Evolutionary conservation across 2,797 vertebrate genomes (phyloP).

Genomic region (Gadopsis bispinosus): DNA sequence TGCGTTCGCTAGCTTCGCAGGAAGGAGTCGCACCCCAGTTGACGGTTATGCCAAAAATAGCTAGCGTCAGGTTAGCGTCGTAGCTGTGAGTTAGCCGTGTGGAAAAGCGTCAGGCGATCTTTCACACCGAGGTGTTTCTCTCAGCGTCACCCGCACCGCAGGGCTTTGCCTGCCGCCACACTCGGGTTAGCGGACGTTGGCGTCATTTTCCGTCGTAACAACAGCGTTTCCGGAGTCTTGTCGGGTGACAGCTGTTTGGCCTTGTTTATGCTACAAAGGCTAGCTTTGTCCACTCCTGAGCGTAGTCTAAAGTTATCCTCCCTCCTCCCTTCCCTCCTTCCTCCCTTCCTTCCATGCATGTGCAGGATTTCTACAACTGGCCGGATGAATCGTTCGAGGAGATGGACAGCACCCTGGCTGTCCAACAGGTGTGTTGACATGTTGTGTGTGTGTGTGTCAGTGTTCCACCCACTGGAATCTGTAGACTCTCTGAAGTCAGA

Average conservation of each 20-base stretch:
- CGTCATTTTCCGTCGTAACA: neutral
- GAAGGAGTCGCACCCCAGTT: slow-evolving; percentile 58
- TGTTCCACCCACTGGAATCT: neutral
- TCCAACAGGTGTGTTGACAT: slow-evolving; percentile 91
- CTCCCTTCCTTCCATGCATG: neutral
- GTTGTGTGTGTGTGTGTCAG: neutral
- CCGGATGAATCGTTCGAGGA: slow-evolving; percentile 99
- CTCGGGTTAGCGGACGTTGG: neutral
- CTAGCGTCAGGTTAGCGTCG: slow-evolving; percentile 19
- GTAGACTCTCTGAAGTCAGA: neutral
- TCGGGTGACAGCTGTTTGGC: neutral
- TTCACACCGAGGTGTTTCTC: fast-evolving
- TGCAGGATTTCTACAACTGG: slow-evolving; percentile 98
- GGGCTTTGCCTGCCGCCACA: neutral
- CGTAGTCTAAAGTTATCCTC: slow-evolving; percentile 32
- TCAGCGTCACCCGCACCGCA: fast-evolving
- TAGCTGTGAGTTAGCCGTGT: neutral
- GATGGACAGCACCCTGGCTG: slow-evolving; percentile 98
- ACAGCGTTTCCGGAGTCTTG: neutral
- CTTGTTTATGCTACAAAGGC: neutral
- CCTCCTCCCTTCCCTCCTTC: neutral
- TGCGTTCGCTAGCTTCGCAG: slow-evolving; percentile 30
- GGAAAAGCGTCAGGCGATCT: neutral
- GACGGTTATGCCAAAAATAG: slow-evolving; percentile 16
- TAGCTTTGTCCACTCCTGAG: slow-evolving; percentile 4